Evolutionary conservation across 1,140 invertebrate genomes (phyloP).

Genomic region (Zaprionus davidi): DNA sequence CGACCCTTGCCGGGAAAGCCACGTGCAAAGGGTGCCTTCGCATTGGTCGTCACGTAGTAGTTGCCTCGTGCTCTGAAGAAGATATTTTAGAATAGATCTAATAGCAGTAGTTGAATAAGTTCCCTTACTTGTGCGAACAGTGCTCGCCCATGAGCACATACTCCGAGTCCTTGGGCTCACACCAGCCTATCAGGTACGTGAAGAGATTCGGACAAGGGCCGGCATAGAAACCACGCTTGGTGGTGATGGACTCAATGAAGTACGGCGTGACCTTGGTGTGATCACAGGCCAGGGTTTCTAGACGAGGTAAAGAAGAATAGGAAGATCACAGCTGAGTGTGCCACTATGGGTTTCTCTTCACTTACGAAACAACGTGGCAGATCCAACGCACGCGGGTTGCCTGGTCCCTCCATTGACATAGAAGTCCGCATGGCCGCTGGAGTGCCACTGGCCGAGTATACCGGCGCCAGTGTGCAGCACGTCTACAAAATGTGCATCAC

Average conservation of each 20-base stretch:
- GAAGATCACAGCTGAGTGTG: neutral
- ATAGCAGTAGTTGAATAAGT: neutral
- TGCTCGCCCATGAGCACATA: constrained; percentile 94
- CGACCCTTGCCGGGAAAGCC: constrained; percentile 89
- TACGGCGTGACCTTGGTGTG: constrained; percentile 95
- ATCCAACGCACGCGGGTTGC: constrained; percentile 92
- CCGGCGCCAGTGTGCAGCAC: constrained; percentile 95
- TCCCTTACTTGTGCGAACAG: constrained; percentile 88
- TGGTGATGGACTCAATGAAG: constrained; percentile 93
- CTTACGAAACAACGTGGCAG: constrained; percentile 91
- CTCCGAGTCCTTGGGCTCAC: constrained; percentile 89
- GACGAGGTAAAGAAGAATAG: neutral
- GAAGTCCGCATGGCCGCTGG: constrained; percentile 94
- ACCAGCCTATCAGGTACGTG: constrained; percentile 92
- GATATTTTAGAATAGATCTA: neutral
- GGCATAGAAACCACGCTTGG: constrained; percentile 91
- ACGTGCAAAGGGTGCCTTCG: constrained; percentile 92
- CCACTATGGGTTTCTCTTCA: constrained; percentile 19
- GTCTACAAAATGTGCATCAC: constrained; percentile 94
- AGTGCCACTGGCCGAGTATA: constrained; percentile 93
- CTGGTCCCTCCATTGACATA: constrained; percentile 95
- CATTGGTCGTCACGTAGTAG: constrained; percentile 94
- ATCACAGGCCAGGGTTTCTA: constrained; percentile 93
- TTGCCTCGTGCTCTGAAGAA: constrained; percentile 89
- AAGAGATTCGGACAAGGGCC: constrained; percentile 92